Conservation (phyloP, 2,888 invertebrate genomes). For the Epicampocera succincta region DNA sequence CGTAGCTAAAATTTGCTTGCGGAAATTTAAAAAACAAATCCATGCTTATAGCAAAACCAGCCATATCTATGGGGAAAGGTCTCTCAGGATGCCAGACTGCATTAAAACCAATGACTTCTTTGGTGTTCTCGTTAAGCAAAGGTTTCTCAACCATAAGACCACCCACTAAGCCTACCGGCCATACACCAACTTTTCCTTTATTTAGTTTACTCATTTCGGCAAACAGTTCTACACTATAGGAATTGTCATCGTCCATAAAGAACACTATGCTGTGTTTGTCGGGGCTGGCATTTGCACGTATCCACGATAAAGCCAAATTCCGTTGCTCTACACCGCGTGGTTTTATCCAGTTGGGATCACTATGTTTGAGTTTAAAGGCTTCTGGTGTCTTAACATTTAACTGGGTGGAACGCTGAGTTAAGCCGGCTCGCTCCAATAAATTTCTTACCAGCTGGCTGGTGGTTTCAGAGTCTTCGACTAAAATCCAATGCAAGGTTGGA, state of each 20-base stretch:
- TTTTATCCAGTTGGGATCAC: slow-evolving; percentile 88
- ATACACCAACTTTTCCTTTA: slow-evolving; percentile 89
- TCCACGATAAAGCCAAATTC: slow-evolving; percentile 92
- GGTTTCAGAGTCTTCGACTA: slow-evolving; percentile 91
- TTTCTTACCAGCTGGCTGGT: slow-evolving; percentile 86
- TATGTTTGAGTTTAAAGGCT: slow-evolving; percentile 85
- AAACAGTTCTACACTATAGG: slow-evolving; percentile 94
- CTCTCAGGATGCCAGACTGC: slow-evolving; percentile 94
- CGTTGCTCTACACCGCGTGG: slow-evolving; percentile 96
- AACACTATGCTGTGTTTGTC: slow-evolving; percentile 88
- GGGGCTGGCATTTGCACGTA: slow-evolving; percentile 79
- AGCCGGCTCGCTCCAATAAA: slow-evolving; percentile 83
- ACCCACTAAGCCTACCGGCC: slow-evolving; percentile 98
- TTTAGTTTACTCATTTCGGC: slow-evolving; percentile 92
- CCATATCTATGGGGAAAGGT: slow-evolving; percentile 98
- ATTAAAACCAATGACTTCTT: slow-evolving; percentile 83
- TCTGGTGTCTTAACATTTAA: slow-evolving; percentile 87
- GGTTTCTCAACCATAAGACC: slow-evolving; percentile 96
- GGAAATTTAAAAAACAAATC: slow-evolving; percentile 87
- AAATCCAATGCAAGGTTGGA: slow-evolving; percentile 95
- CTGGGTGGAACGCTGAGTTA: slow-evolving; percentile 83
- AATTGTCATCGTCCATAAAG: slow-evolving; percentile 99
- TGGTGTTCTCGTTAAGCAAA: slow-evolving; percentile 85
- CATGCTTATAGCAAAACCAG: slow-evolving; percentile 95
- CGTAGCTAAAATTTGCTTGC: slow-evolving; percentile 90